Evolutionary conservation across 2,888 invertebrate species (phyloP).

Genomic region (Caenorhabditis angaria): DNA sequence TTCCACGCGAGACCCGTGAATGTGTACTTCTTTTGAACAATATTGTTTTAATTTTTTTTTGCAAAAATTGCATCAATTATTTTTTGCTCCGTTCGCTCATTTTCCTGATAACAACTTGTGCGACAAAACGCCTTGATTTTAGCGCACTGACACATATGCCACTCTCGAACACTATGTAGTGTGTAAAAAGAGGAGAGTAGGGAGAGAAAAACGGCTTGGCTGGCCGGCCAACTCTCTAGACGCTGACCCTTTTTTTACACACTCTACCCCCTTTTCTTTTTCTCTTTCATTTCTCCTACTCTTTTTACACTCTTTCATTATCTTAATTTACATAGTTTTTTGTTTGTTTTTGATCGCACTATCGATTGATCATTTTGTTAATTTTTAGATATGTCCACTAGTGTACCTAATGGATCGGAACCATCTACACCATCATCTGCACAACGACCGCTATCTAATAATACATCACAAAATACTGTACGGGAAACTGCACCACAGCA

Average conservation of each 20-base stretch:
- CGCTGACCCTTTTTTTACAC: conserved; percentile 15
- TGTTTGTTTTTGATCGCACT: no score
- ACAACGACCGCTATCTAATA: neutral
- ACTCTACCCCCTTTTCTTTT: neutral
- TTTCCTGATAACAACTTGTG: no score
- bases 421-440: neutral
- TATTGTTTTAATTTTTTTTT: no score
- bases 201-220: neutral
- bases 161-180: neutral
- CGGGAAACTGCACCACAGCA: neutral
- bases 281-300: conserved; percentile 7
- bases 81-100: no score
- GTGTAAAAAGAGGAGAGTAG: neutral
- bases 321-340: neutral
- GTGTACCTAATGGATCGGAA: neutral
- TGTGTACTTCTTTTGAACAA: no score
- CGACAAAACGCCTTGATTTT: neutral
- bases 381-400: neutral
- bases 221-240: no score
- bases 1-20: no score
- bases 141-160: neutral
- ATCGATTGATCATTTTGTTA: neutral
- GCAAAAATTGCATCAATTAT: no score
- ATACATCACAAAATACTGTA: neutral
- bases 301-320: conserved; percentile 5